A percentile compares a stretch with the other conserved stretches of the same genome.
These are phyloP conservation scores for Scyliorhinus canicula DNA, from an alignment of 2,797 vertebrate genomes.

Conservation along the genomic window DNA sequence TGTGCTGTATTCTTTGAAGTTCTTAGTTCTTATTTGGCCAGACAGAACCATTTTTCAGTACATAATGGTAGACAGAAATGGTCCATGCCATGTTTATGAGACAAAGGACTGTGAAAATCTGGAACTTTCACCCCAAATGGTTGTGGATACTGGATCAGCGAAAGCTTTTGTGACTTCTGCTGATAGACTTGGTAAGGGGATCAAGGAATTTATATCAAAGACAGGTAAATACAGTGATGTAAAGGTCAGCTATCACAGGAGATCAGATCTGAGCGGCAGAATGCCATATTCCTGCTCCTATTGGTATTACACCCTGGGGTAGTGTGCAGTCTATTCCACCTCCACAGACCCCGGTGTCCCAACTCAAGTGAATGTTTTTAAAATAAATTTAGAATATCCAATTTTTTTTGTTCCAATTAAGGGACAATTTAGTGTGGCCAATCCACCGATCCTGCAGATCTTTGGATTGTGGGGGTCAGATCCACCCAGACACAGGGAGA, in stretches of 20 bases:
- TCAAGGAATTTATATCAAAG: not conserved
- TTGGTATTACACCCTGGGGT: no score
- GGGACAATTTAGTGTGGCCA: no score
- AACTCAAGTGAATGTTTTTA: no score
- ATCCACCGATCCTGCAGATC: no score
- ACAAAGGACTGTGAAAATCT: not conserved
- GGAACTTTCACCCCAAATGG: not conserved
- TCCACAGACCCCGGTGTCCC: no score
- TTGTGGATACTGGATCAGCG: not conserved
- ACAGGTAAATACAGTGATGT: not conserved
- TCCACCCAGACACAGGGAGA: no score
- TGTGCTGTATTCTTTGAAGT: slow-evolving; percentile 1
- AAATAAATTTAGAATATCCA: no score
- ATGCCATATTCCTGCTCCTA: not conserved
- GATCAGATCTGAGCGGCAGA: not conserved
- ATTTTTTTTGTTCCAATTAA: no score
- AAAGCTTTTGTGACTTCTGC: not conserved
- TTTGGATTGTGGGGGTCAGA: no score
- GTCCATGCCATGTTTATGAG: not conserved
- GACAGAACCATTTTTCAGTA: not conserved
- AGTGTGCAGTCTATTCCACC: no score
- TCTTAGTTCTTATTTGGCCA: not conserved
- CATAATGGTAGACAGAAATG: not conserved
- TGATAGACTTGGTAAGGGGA: not conserved
- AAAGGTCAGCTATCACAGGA: no score